These are phyloP conservation scores for Poeciliopsis infans DNA, from an alignment of 2,797 vertebrate genomes.

Conservation along the genomic window DNA sequence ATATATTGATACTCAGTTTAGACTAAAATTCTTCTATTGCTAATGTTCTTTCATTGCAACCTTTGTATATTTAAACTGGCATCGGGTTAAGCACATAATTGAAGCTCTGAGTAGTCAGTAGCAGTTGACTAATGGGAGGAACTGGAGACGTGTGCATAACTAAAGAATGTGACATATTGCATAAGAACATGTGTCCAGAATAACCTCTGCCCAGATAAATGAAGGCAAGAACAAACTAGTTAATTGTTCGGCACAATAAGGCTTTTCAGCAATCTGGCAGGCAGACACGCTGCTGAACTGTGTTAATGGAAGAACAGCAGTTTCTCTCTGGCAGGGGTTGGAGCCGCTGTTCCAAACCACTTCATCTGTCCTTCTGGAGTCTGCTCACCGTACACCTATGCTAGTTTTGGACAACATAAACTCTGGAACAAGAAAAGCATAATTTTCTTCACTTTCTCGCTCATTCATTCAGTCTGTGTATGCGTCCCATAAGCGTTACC, in stretches of 20 bases:
- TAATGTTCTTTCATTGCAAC: conserved; percentile 42
- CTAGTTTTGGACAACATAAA: conserved; percentile 76
- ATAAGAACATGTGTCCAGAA: conserved; percentile 58
- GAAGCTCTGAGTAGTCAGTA: conserved; percentile 40
- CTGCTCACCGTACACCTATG: conserved; percentile 73
- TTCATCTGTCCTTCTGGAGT: conserved; percentile 72
- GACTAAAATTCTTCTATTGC: conserved; percentile 25
- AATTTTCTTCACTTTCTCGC: conserved; percentile 53
- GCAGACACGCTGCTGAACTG: conserved; percentile 69
- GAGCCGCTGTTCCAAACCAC: conserved; percentile 74
- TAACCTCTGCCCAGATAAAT: conserved; percentile 67
- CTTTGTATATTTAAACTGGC: conserved; percentile 41
- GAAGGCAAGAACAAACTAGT: conserved; percentile 69
- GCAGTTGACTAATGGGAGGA: conserved; percentile 28
- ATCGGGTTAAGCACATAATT: conserved; percentile 44
- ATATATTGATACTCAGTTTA: background rate
- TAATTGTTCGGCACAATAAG: conserved; percentile 77
- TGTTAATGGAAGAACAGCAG: conserved; percentile 75
- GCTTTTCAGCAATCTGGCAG: conserved; percentile 69
- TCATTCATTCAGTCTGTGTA: conserved; percentile 37
- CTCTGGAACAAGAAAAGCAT: conserved; percentile 69
- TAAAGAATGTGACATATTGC: conserved; percentile 65
- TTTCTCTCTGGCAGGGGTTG: conserved; percentile 61
- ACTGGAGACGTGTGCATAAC: conserved; percentile 41
- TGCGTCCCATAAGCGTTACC: conserved; percentile 61